A percentile compares a stretch with the other conserved stretches of the same genome.
Evolutionary conservation across 2,888 invertebrate genomes (phyloP).

Genomic region (Chromoteleia sp.): DNA sequence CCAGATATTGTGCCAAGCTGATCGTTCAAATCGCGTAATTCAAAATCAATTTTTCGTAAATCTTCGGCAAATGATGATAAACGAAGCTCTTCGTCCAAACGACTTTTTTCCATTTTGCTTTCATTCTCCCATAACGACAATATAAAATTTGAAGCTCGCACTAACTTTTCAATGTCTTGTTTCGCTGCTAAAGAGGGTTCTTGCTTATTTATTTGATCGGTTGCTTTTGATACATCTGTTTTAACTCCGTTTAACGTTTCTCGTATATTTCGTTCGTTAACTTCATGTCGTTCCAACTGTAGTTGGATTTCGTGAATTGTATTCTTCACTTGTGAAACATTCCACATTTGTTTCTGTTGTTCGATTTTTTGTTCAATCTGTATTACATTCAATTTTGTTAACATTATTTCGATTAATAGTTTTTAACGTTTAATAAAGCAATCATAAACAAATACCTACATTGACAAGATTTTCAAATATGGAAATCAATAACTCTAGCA

Average conservation of each 20-base stretch:
- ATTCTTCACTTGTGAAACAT: constrained; percentile 58
- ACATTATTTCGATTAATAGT: no score
- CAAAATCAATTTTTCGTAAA: constrained; percentile 89
- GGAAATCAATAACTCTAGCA: constrained; percentile 89
- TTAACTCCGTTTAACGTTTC: constrained; percentile 89
- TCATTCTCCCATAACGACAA: constrained; percentile 88
- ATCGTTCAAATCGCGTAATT: constrained; percentile 84
- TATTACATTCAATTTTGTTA: neutral
- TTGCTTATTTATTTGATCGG: constrained; percentile 89
- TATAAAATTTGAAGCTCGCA: constrained; percentile 87
- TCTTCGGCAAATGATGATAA: constrained; percentile 84
- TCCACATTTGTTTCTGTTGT: constrained; percentile 75
- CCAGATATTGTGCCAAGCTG: constrained; percentile 76
- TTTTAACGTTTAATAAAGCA: no score
- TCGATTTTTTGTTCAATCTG: constrained; percentile 83
- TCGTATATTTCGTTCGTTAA: constrained; percentile 87
- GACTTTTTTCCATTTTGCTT: constrained; percentile 86
- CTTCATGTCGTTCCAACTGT: constrained; percentile 85
- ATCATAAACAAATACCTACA: constrained; percentile 82
- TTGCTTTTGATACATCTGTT: constrained; percentile 89
- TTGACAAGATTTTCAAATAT: constrained; percentile 89
- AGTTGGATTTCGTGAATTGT: constrained; percentile 72
- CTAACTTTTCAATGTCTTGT: constrained; percentile 89
- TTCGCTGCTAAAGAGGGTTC: constrained; percentile 89
- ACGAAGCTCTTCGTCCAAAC: constrained; percentile 85